Percentiles rank a stretch among this genome's conserved stretches.
phyloP scores from a whole-genome alignment of 2,888 invertebrate genomes.

The Horisme vitalbata region DNA sequence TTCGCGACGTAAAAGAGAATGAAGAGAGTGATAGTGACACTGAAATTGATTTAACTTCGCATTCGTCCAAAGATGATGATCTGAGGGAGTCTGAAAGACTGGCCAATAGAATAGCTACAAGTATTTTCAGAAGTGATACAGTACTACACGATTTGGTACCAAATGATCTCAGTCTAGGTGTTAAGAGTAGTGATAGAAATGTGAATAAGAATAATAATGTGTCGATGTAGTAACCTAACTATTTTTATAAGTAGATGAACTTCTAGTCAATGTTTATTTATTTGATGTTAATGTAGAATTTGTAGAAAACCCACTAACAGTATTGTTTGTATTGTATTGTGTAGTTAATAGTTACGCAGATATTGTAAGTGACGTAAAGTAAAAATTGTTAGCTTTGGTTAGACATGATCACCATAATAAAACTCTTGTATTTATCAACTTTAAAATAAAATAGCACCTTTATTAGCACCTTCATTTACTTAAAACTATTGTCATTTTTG shows the following conservation, averaged over 20 bases:
- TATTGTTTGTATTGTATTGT: conserved; percentile 1
- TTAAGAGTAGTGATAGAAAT: conserved; percentile 59
- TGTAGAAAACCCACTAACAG: conserved; percentile 30
- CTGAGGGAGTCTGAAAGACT: conserved; percentile 70
- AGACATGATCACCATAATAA: conserved; percentile 5
- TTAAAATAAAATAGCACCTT: conserved; percentile 40
- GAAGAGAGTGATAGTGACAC: conserved; percentile 76
- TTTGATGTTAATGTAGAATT: conserved; percentile 29
- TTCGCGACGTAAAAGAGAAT: conserved; percentile 50
- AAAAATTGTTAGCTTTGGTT: conserved; percentile 7
- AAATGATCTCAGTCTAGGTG: conserved; percentile 72
- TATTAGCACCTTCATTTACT: conserved; percentile 31
- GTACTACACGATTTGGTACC: conserved; percentile 74
- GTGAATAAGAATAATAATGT: conserved; percentile 58
- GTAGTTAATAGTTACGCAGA: background rate
- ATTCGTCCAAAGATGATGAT: conserved; percentile 75
- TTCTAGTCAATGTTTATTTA: conserved; percentile 34
- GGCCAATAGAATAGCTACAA: conserved; percentile 72
- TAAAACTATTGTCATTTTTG: conserved; percentile 7
- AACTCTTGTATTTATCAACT: conserved; percentile 1
- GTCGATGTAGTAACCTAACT: conserved; percentile 51
- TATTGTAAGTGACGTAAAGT: background rate
- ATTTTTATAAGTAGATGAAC: conserved; percentile 11
- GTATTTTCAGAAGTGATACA: conserved; percentile 71
- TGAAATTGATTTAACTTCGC: conserved; percentile 78